Evolutionary conservation across 2,797 vertebrate species (phyloP).

Genomic region (Poecilia gillii): DNA sequence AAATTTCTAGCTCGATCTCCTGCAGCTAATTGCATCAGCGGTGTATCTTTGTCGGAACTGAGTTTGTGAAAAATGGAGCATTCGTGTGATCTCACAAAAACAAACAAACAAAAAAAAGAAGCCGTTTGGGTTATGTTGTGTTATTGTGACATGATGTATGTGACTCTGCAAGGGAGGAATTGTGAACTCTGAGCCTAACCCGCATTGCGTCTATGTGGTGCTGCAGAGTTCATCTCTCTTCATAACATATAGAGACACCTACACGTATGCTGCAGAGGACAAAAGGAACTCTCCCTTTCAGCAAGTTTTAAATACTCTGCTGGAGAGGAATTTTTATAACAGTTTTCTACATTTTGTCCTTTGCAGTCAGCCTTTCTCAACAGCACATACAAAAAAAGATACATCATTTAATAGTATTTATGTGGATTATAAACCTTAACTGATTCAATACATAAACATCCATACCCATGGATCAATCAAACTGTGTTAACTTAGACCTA

Average conservation of each 20-base stretch:
- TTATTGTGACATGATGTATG: conserved; percentile 49
- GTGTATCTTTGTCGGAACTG: conserved; percentile 13
- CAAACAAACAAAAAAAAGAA: conserved; percentile 13
- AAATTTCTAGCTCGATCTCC: conserved; percentile 14
- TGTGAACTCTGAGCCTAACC: conserved; percentile 44
- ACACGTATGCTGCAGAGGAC: conserved; percentile 47
- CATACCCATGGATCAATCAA: not conserved
- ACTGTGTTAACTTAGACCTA: not conserved
- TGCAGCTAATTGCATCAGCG: conserved; percentile 36
- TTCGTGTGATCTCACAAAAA: conserved; percentile 1
- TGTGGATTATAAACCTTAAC: conserved; percentile 39
- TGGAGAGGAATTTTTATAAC: conserved; percentile 23
- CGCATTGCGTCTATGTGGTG: conserved; percentile 53
- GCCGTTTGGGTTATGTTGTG: conserved; percentile 17
- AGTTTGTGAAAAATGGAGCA: conserved; percentile 18
- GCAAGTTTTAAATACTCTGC: conserved; percentile 39
- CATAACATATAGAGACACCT: conserved; percentile 59
- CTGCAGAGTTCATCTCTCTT: conserved; percentile 67
- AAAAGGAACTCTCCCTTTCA: conserved; percentile 23
- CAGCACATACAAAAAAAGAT: conserved; percentile 27
- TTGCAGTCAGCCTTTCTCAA: conserved; percentile 11
- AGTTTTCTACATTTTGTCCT: conserved; percentile 29
- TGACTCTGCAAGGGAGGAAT: conserved; percentile 36
- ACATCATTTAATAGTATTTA: conserved; percentile 35
- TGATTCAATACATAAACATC: conserved; percentile 43